Conservation (phyloP, 2,797 vertebrate species). For the Eremophila alpestris region DNA sequence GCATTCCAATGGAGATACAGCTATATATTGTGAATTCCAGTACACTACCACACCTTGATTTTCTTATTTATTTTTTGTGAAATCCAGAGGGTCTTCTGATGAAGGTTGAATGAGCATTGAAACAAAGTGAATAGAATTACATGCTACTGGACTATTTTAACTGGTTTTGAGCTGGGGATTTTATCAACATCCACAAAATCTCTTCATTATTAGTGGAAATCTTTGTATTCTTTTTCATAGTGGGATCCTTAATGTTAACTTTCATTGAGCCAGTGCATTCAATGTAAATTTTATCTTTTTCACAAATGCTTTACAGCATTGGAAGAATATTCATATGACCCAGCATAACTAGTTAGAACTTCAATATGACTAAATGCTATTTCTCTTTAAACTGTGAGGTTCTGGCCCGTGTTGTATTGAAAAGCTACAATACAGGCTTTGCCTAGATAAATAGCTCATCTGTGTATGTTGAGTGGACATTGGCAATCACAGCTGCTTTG, state of each 20-base stretch:
- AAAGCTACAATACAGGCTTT: not conserved
- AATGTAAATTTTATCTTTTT: not conserved
- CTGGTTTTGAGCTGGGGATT: not conserved
- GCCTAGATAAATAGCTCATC: not conserved
- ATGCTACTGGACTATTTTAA: not conserved
- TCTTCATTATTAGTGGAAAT: not conserved
- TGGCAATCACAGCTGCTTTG: not conserved
- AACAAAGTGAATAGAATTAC: not conserved
- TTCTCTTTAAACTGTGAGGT: not conserved
- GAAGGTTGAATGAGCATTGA: not conserved
- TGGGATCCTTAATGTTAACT: not conserved
- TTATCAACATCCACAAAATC: not conserved
- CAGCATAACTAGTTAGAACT: not conserved
- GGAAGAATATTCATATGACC: not conserved
- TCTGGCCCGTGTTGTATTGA: not conserved
- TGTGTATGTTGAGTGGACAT: not conserved
- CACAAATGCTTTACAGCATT: not conserved
- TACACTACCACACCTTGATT: not conserved
- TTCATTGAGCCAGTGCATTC: not conserved
- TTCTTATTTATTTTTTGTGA: not conserved
- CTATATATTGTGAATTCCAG: not conserved
- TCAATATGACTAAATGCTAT: not conserved
- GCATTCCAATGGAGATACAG: not conserved
- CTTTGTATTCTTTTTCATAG: not conserved
- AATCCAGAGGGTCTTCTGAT: not conserved